Base-by-base conservation (phyloP, 2,797 vertebrate species). In the Cirrhinus molitorella region DNA sequence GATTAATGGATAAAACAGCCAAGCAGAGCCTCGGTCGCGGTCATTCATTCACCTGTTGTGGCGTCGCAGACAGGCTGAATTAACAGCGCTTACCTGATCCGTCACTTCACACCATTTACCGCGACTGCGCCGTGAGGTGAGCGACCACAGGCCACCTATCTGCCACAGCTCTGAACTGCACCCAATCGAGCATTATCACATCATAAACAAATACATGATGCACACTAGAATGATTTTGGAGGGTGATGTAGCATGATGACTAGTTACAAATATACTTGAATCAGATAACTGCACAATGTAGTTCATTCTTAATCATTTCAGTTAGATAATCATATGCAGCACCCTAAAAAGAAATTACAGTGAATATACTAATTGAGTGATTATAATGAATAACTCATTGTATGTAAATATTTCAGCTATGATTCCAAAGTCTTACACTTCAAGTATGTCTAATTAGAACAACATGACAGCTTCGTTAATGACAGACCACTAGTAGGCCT, bases 61-160 rank as follows among this genome's bases (percentile, higher is more conserved):
- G 83, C 81, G 34, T 79, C 82, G 79, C 87, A 74, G 79, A 75
- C 77, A 0, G 43, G 85, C 53, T 86, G 81, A 76, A 89, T 88
- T 90, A 88, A 67, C 83, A 55, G 68, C 40, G 37, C 73, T 78
- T 92, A 95, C 93, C 93, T 95, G 94, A 90, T 92, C 90, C 87
- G 53, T 73, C 86, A 51, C 76, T 90, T 91, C 92, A 94, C 94
- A 91, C 19, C 82, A 92, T 93, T 63, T 93, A 92, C 84, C 8
- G 93, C 92, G 91, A 86, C 81, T 74, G 72, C 75, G 79, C 80
- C 74, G 78, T 31, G 66, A 79, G 40, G 7, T 4, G 65, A 17
- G 76, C 67, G 66, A 51, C 72, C 45, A 65, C 43, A 71, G 61
- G 89, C 87, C 90, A 28, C 45, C 89, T 89, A 53, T 88, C 88